Base-by-base conservation (phyloP, 2,888 invertebrate species). In the Andrena hattorfiana region DNA sequence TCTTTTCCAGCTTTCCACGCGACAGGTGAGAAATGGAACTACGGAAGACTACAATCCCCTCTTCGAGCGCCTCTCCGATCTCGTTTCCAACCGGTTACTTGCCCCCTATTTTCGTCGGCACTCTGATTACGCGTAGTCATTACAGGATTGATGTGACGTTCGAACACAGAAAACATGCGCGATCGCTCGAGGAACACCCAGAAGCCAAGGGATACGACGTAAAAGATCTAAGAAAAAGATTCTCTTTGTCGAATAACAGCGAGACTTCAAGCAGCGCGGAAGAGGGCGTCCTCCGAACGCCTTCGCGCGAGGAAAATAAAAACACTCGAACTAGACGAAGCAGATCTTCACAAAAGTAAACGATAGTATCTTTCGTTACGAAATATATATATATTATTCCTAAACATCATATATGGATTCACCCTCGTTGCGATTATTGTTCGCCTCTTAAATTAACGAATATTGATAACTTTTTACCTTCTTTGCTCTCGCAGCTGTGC, bases 351-450 rank as follows among this genome's bases (percentile, higher is more conserved):
- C 59, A 63, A 78, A 16, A 42, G 42, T 16, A 68, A 42, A 69
- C 56, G 56, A 56, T 69, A 28, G 26, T 69, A 28, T 42, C 16
- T 59, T 35, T 23, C 69, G 2, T 77, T 64, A 64, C 35, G 68
- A 76, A 69, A 79, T 79, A 76, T 75, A 56, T 74, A 78, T 79
- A 76, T 75, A 56, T 76, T 79, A 76, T 63, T 76, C 35, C 32
- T 76, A 79, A 76, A 48, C 54, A 60, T 66, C 73, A n/a, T 72
- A 20, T 69, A 68, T 54, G 54, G 26, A 32, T 76, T 79, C 77
- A 69, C 23, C 51, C 32, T 69, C 56, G 54, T 16, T 63, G 30
- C 68, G 75, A 67, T 67, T 54, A 60, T 56, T 48, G 7, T 59
- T 35, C 68, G 42, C 42, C 32, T 28, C 56, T 79, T 79, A 77